phyloP scores from a whole-genome alignment of 92 coral and sea anemone genomes.

The Porites rus region DNA sequence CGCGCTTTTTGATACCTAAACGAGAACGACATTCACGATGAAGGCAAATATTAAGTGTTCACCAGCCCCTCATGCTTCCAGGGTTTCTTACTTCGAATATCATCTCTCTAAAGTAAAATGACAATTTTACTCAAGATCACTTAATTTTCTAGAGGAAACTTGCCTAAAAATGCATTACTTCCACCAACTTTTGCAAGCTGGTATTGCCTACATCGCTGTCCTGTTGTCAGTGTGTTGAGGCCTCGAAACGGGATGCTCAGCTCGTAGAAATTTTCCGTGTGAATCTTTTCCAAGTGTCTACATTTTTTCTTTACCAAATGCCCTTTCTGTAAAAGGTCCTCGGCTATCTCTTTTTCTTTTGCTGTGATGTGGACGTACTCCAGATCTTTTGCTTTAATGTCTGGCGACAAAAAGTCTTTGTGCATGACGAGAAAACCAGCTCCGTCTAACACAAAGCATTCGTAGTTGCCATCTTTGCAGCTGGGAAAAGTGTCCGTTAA shows the following conservation, averaged over 20 bases:
- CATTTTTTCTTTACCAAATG: conserved; percentile 50
- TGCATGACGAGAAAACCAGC: conserved; percentile 71
- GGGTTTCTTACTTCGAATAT: no score
- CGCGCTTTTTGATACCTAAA: conserved; percentile 50
- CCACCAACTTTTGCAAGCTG: conserved; percentile 32
- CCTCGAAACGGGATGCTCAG: conserved; percentile 25
- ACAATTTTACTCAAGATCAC: neutral
- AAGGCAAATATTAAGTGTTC: neutral
- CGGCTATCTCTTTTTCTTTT: conserved; percentile 57
- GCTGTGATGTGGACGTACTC: conserved; percentile 65
- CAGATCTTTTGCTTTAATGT: conserved; percentile 10
- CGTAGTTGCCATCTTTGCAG: conserved; percentile 27
- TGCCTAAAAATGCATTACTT: conserved; percentile 63
- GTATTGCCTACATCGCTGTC: conserved; percentile 38
- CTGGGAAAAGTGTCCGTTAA: conserved; percentile 61
- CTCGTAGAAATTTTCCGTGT: conserved; percentile 55
- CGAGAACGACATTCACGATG: neutral
- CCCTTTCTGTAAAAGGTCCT: conserved; percentile 56
- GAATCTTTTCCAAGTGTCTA: conserved; percentile 52
- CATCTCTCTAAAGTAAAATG: no score
- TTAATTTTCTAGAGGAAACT: neutral
- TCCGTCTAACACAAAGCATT: conserved; percentile 70
- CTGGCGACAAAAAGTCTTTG: conserved; percentile 60
- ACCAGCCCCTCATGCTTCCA: no score
- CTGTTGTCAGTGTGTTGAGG: conserved; percentile 32